Conservation (phyloP, 2,113 vertebrate genomes). For the Tautogolabrus adspersus region DNA sequence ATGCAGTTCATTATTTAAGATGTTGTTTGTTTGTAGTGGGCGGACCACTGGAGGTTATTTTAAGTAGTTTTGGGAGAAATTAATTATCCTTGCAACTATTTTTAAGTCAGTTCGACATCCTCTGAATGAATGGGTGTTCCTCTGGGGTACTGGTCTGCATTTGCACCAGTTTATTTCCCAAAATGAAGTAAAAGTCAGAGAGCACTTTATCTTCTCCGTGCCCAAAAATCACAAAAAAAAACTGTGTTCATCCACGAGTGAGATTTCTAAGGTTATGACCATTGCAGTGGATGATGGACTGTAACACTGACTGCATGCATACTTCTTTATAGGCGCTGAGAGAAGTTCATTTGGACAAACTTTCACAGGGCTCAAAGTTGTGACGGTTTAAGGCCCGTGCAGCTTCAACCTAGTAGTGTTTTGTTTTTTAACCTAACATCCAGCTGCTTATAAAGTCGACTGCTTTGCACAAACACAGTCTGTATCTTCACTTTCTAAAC, state of each 20-base stretch:
- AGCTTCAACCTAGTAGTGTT: not conserved
- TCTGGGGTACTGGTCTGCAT: constrained; percentile 79
- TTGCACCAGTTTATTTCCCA: constrained; percentile 69
- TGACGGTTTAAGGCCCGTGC: not conserved
- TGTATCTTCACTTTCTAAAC: not conserved
- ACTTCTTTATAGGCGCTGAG: not conserved
- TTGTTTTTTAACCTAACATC: not conserved
- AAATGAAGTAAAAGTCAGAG: constrained; percentile 52
- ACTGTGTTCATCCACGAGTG: constrained; percentile 25
- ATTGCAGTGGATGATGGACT: constrained; percentile 18
- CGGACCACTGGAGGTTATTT: constrained; percentile 83
- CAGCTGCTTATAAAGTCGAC: not conserved
- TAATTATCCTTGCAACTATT: constrained; percentile 86
- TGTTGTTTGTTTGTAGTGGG: constrained; percentile 86
- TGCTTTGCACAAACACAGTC: not conserved
- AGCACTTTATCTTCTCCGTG: constrained; percentile 49
- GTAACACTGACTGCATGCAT: not conserved
- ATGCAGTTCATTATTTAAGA: constrained; percentile 78
- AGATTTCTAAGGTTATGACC: constrained; percentile 31
- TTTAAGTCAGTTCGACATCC: constrained; percentile 84
- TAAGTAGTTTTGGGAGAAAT: constrained; percentile 88
- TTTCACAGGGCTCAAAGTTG: not conserved
- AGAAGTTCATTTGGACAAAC: too few species aligned
- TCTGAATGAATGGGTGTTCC: constrained; percentile 85
- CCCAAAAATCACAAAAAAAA: constrained; percentile 32